A percentile compares a stretch with the other conserved stretches of the same genome.
Evolutionary conservation across 2,888 invertebrate genomes (phyloP).

Genomic region (Oegoconia quadripuncta): DNA sequence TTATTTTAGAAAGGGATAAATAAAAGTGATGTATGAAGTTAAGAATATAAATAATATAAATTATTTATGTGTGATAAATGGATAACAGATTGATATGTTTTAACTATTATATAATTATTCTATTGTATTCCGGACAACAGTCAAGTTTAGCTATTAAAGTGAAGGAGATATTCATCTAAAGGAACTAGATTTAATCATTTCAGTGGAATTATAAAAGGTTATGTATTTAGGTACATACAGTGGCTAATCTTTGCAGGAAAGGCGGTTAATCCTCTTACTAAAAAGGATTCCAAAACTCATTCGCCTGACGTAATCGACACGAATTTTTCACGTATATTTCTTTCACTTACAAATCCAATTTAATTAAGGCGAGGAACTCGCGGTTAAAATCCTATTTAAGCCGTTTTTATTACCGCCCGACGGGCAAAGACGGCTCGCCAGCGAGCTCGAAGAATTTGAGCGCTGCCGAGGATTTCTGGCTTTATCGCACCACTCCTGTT

Average conservation of each 20-base stretch:
- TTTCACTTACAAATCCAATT: slow-evolving; percentile 77
- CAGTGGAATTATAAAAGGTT: too few relatives aligned
- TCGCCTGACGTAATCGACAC: slow-evolving; percentile 72
- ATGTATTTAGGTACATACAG: slow-evolving; percentile 29
- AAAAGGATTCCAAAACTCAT: slow-evolving; percentile 64
- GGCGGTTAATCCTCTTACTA: slow-evolving; percentile 58
- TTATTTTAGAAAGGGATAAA: neutral
- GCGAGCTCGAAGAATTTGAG: slow-evolving; percentile 70
- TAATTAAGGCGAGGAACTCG: slow-evolving; percentile 78
- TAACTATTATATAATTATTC: too few relatives aligned
- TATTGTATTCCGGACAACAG: too few relatives aligned
- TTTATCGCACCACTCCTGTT: slow-evolving; percentile 58
- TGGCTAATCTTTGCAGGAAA: slow-evolving; percentile 48
- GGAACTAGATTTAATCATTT: too few relatives aligned
- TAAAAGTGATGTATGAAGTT: too few relatives aligned
- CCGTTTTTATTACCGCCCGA: slow-evolving; percentile 78
- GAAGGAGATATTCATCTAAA: too few relatives aligned
- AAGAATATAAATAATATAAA: too few relatives aligned
- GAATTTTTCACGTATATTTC: slow-evolving; percentile 77
- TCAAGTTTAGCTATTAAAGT: too few relatives aligned
- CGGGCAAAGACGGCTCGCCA: slow-evolving; percentile 74
- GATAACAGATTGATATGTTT: too few relatives aligned
- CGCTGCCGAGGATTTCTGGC: slow-evolving; percentile 67
- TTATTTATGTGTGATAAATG: too few relatives aligned
- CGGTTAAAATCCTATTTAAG: slow-evolving; percentile 79